Evolutionary conservation across 1,140 invertebrate species (phyloP).

Genomic region (Aphaenogaster ashmeadi): DNA sequence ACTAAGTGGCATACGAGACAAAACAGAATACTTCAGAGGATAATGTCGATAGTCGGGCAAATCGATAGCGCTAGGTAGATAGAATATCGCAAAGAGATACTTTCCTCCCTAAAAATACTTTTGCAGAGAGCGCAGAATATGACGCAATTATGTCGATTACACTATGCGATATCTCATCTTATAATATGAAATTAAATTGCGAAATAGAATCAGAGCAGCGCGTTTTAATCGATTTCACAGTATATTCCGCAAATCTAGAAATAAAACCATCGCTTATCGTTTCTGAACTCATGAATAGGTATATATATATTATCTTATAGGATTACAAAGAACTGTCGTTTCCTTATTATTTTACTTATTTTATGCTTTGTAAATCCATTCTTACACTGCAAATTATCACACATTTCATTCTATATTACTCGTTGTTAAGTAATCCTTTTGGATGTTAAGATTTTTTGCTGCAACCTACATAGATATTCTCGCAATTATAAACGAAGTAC

Average conservation of each 20-base stretch:
- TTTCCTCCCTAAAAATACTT: constrained; percentile 3
- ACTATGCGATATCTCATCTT: neutral
- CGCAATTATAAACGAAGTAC: neutral
- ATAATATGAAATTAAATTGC: neutral
- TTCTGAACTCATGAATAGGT: neutral
- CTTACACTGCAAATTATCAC: neutral
- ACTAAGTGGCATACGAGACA: neutral
- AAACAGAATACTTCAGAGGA: neutral
- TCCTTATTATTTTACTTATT: neutral
- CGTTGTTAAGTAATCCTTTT: neutral
- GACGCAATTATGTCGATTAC: neutral
- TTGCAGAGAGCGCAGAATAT: neutral
- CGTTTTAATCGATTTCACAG: neutral
- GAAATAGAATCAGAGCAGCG: neutral
- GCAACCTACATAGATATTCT: neutral
- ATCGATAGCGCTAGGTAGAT: constrained; percentile 30
- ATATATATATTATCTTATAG: neutral
- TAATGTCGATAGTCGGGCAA: neutral
- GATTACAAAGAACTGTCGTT: neutral
- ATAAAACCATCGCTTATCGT: neutral
- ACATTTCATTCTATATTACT: neutral
- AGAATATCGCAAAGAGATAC: neutral
- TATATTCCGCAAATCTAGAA: neutral
- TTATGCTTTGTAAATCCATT: neutral
- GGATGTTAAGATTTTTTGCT: neutral